These are phyloP conservation scores for Poecilia latipinna DNA, from an alignment of 2,113 vertebrate species.

Conservation along the genomic window DNA sequence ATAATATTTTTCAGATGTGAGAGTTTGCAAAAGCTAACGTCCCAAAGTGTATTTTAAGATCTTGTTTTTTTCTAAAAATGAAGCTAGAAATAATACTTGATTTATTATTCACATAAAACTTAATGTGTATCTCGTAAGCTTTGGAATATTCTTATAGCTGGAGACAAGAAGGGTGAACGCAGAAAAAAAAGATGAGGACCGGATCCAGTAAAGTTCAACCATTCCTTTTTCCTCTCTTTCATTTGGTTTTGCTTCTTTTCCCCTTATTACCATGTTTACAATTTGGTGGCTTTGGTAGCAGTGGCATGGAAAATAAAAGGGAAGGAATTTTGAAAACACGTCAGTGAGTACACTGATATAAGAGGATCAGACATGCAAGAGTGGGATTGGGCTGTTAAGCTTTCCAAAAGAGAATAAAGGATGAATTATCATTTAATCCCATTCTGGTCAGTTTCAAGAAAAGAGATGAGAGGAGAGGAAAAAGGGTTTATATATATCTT, in stretches of 20 bases:
- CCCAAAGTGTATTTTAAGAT: background rate
- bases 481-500: conserved; percentile 44
- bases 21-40: conserved; percentile 21
- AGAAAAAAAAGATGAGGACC: conserved; percentile 3
- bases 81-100: conserved; percentile 1
- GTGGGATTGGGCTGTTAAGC: conserved; percentile 70
- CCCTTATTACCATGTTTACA: conserved; percentile 67
- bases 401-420: conserved; percentile 73
- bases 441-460: conserved; percentile 55
- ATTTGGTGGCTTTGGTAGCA: conserved; percentile 50
- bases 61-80: conserved; percentile 4
- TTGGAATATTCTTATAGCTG: conserved; percentile 11
- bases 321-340: conserved; percentile 66
- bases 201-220: conserved; percentile 29
- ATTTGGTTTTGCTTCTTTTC: conserved; percentile 36
- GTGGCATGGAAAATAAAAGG: conserved; percentile 49
- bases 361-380: conserved; percentile 81
- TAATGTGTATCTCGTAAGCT: conserved; percentile 23
- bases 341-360: conserved; percentile 63
- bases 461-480: conserved; percentile 42
- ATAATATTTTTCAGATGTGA: conserved; percentile 23
- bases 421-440: conserved; percentile 76
- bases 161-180: background rate
- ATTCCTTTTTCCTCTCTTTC: background rate
- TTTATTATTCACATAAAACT: conserved; percentile 32